Conservation (phyloP, 2,113 vertebrate species). For the Labeo rohita region DNA sequence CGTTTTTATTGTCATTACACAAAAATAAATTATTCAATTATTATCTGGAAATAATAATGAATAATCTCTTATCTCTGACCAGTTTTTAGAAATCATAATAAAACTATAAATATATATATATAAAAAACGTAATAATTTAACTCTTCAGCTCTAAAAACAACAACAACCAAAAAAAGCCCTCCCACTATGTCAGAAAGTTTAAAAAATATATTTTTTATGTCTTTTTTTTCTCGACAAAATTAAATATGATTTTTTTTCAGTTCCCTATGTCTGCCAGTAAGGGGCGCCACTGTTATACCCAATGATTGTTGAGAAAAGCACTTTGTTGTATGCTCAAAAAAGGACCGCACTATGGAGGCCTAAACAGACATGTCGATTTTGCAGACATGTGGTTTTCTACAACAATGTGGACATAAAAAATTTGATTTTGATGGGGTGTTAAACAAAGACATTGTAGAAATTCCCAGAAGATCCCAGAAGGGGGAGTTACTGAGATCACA, state of each 20-base stretch:
- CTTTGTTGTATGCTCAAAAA: not conserved
- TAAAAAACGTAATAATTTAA: not conserved
- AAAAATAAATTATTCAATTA: not conserved
- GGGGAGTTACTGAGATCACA: not conserved
- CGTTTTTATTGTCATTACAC: not conserved
- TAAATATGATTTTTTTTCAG: not conserved
- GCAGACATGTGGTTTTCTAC: not conserved
- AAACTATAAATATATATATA: not conserved
- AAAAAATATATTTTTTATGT: not conserved
- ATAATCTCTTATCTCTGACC: not conserved
- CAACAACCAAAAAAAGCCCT: too few relatives aligned
- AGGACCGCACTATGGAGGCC: not conserved
- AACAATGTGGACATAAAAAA: not conserved
- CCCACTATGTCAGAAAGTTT: not conserved
- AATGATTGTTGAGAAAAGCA: not conserved
- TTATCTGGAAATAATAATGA: not conserved
- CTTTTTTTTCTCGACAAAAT: not conserved
- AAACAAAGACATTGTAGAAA: not conserved
- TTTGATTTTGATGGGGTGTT: not conserved
- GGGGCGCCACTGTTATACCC: not conserved
- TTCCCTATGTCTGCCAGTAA: conserved; percentile 19
- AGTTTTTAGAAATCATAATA: not conserved
- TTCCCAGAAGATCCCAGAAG: not conserved
- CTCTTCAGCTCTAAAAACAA: not conserved
- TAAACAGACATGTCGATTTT: not conserved